A percentile compares a stretch with the other conserved stretches of the same genome.
Evolutionary conservation across 2,888 invertebrate species (phyloP).

Genomic region (Meteorus cinctellus): DNA sequence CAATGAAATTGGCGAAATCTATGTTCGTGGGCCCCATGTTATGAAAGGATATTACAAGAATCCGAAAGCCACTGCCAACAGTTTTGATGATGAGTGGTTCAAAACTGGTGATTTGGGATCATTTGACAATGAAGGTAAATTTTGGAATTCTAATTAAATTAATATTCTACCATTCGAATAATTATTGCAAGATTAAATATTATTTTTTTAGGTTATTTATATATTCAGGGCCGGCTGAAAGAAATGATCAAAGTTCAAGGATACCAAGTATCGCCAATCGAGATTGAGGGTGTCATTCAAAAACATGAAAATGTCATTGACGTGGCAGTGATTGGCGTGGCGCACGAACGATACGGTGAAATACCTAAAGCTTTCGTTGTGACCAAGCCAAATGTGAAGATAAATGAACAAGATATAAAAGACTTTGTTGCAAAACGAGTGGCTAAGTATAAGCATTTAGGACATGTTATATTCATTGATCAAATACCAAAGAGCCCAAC

Average conservation of each 20-base stretch:
- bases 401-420: conserved; percentile 76
- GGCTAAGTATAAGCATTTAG: conserved; percentile 83
- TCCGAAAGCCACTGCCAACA: conserved; percentile 81
- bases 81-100: conserved; percentile 84
- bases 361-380: conserved; percentile 84
- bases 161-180: background rate
- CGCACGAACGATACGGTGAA: conserved; percentile 81
- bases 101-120: conserved; percentile 82
- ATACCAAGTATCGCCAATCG: conserved; percentile 87
- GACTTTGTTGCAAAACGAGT: conserved; percentile 79
- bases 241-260: conserved; percentile 88
- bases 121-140: conserved; percentile 78
- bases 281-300: conserved; percentile 83
- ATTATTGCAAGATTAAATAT: background rate
- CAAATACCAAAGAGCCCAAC: conserved; percentile 84
- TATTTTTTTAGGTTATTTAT: conserved; percentile 72
- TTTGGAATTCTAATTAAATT: background rate
- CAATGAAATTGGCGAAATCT: conserved; percentile 81
- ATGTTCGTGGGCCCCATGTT: conserved; percentile 85
- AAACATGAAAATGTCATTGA: conserved; percentile 83
- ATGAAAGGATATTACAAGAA: conserved; percentile 88
- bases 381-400: conserved; percentile 72
- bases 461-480: conserved; percentile 80
- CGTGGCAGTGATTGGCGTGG: conserved; percentile 86
- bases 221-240: conserved; percentile 85